Evolutionary conservation across 2,113 vertebrate species (phyloP), one percentile per base, ranked within the genome.

Genomic region (Nipponia nippon): DNA sequence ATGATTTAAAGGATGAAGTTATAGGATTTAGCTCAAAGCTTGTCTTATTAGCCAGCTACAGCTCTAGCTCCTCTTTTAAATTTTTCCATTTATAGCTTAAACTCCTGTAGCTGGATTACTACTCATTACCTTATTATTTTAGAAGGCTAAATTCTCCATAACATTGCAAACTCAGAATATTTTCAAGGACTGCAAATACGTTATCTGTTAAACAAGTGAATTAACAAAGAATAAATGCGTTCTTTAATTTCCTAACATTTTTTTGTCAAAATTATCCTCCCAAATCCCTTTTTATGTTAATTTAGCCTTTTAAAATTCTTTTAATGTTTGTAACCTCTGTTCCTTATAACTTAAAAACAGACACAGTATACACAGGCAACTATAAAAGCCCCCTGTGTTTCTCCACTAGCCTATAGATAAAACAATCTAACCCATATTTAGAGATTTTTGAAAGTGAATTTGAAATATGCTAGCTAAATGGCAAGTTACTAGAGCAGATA

Each of bases 351-450:
- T 83, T 53, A 26, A 62, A 87, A 72, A 4, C 7, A 84, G 20
- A 27, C 32, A 29, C 13, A 56, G 7, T 11, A 12, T 18, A 61
- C 13, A 44, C 10, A 46, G 11, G 12, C 15, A 42, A 59, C 16
- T 34, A 36, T 21, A 56, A 32, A 44, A 81, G 29, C 1, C 2
- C 1, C 12, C 2, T 4, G 0, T 36, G 16, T 42, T 78, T 78
- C 20, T 69, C 55, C 34, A 75, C 5, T n/a, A 44, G 20, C 11
- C 29, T 65, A 44, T 22, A 52, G 19, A 5, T 66, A 26, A 71
- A 93, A 83, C 5, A 89, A 58, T 23, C 38, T 78, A 61, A 50
- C 2, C 5, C 7, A 13, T 36, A 66, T 62, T 53, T 75, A 83
- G 55, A 52, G 5, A 47, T 56, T 82, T 95, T 62, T 66, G 20